phyloP scores from a whole-genome alignment of 2,113 vertebrate species.

The Tor tambroides region DNA sequence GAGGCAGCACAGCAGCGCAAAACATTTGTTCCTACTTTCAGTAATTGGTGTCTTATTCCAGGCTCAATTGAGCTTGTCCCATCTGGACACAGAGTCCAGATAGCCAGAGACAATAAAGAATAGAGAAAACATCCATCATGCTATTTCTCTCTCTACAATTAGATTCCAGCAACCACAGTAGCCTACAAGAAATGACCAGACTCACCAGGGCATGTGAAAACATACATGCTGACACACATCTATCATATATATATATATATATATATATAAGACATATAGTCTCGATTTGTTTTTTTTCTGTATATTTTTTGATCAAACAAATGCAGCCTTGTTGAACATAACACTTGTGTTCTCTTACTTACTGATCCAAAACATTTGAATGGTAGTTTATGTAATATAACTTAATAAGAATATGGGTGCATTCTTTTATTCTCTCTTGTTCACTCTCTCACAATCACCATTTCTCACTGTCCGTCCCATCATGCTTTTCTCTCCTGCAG shows the following conservation, averaged over 20 bases:
- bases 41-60: conserved; percentile 15
- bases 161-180: not conserved
- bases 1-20: not conserved
- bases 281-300: not conserved
- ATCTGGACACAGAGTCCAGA: not conserved
- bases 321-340: not conserved
- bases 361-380: not conserved
- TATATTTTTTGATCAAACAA: not conserved
- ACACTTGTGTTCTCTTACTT: not conserved
- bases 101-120: conserved; percentile 1
- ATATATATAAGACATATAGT: too few species aligned
- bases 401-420: not conserved
- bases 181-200: not conserved
- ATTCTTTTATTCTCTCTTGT: not conserved
- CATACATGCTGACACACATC: not conserved
- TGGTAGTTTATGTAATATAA: not conserved
- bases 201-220: not conserved
- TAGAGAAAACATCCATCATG: not conserved
- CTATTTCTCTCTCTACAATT: not conserved
- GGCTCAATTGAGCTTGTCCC: not conserved
- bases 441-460: not conserved
- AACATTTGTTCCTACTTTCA: not conserved
- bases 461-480: conserved; percentile 1
- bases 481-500: not conserved
- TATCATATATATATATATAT: not conserved